Percentiles rank a stretch among this genome's conserved stretches.
Evolutionary conservation across 2,797 vertebrate genomes (phyloP).

Genomic region (Poeciliopsis presidionis): DNA sequence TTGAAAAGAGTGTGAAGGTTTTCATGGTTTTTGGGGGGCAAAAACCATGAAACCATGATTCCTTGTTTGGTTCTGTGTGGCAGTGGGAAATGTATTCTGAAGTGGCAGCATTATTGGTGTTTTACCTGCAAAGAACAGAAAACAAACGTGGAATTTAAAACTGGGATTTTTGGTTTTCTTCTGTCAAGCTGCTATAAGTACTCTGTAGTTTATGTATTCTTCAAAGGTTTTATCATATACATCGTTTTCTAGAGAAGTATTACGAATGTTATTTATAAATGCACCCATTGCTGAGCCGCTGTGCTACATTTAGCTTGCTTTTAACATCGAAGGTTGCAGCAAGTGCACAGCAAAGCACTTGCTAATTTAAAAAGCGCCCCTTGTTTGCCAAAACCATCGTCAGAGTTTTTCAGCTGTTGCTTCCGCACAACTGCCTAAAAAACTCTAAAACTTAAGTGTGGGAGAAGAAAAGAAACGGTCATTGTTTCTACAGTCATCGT

Average conservation of each 20-base stretch:
- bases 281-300: background rate
- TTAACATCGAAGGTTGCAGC: constrained; percentile 4
- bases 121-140: background rate
- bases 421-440: background rate
- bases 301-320: background rate
- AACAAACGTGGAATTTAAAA: constrained; percentile 4
- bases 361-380: background rate
- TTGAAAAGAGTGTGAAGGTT: background rate
- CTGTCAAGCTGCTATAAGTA: background rate
- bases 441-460: background rate
- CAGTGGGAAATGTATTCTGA: background rate
- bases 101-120: background rate
- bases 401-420: background rate
- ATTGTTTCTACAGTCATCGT: constrained; percentile 32
- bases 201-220: background rate
- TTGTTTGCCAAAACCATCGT: background rate
- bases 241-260: background rate
- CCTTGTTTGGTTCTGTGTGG: background rate
- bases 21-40: background rate
- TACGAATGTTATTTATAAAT: background rate
- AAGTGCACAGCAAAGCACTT: background rate
- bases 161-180: background rate
- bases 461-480: constrained; percentile 10
- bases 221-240: background rate
- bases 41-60: too few relatives aligned